These are phyloP conservation scores for Henicopernis longicauda DNA, from an alignment of 2,113 vertebrate species.

Conservation along the genomic window DNA sequence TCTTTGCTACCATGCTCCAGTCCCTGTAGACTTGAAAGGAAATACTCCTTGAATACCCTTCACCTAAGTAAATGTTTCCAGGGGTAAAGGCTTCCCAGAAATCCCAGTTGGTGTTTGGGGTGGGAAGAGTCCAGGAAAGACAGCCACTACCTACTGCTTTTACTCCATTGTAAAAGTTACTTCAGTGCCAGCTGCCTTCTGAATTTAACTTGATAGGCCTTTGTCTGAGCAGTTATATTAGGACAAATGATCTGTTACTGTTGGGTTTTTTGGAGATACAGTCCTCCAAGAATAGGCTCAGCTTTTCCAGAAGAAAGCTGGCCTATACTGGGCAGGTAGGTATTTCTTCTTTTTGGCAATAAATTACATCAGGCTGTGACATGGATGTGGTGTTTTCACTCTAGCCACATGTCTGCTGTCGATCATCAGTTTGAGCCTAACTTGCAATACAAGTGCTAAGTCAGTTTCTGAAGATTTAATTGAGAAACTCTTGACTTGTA, in stretches of 20 bases:
- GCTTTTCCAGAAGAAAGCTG: not conserved
- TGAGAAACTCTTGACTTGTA: rapidly evolving
- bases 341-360: not conserved
- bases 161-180: not conserved
- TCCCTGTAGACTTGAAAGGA: not conserved
- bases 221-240: rapidly evolving
- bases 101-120: not conserved
- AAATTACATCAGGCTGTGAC: not conserved
- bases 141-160: not conserved
- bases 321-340: not conserved
- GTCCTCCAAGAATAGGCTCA: not conserved
- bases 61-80: not conserved
- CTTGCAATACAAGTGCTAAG: too few species aligned
- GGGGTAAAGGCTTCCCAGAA: not conserved
- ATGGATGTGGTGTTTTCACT: rapidly evolving
- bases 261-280: not conserved
- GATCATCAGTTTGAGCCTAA: not conserved
- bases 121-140: not conserved
- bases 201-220: not conserved
- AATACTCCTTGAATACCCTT: not conserved
- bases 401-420: not conserved
- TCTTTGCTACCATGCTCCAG: not conserved
- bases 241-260: not conserved
- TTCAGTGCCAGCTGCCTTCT: not conserved
- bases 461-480: rapidly evolving